Conservation (phyloP, 2,113 vertebrate species). For the Formicarius rufipectus region DNA sequence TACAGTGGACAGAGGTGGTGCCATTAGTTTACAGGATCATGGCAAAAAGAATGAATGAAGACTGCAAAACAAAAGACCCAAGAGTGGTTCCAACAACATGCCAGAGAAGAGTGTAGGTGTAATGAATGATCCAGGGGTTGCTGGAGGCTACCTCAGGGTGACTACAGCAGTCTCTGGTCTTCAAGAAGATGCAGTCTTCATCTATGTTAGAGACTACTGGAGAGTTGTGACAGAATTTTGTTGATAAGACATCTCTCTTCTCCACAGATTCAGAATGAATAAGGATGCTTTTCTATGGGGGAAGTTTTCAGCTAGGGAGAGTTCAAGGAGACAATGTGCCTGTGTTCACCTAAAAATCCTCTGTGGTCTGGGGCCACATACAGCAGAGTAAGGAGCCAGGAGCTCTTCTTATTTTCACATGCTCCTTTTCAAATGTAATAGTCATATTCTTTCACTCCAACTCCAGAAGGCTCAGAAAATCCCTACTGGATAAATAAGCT, state of each 20-base stretch:
- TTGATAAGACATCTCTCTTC: neutral
- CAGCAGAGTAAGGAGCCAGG: neutral
- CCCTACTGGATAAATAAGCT: neutral
- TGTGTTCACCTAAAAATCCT: neutral
- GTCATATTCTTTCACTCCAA: neutral
- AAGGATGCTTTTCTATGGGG: fast-evolving
- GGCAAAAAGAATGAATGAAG: neutral
- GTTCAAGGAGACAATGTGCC: neutral
- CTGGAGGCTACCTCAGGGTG: neutral
- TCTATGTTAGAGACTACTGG: neutral
- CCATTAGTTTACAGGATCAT: neutral
- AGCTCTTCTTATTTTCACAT: neutral
- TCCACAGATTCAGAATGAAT: neutral
- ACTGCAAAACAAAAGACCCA: neutral
- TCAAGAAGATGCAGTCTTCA: neutral
- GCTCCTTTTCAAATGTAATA: neutral
- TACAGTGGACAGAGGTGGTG: neutral
- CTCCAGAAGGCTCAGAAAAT: neutral
- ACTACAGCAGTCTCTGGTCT: neutral
- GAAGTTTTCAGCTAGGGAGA: neutral
- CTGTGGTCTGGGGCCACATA: neutral
- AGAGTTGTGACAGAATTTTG: neutral
- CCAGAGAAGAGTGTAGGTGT: neutral
- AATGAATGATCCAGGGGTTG: neutral
- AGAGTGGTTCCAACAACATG: neutral